Base-by-base conservation (phyloP, 2,888 invertebrate species). In the Nomada fabriciana region DNA sequence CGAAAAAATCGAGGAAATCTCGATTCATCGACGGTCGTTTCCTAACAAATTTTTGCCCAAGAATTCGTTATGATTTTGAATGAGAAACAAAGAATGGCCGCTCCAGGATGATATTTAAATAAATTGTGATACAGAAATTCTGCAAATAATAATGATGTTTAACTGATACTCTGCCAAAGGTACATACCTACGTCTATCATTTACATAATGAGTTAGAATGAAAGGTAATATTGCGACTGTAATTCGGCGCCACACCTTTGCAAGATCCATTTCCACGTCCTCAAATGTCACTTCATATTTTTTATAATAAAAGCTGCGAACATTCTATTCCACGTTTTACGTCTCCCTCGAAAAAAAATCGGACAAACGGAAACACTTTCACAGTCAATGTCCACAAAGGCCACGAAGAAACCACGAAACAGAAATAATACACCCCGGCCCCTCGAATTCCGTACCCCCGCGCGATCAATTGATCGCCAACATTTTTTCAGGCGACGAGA, bases 401-500 rank as follows among this genome's bases (percentile, higher is more conserved):
- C 7, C 53, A 0, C 0, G 25, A 20, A 52, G 25, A 25, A 9
- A 25, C 20, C 15, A 11, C 11, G 11, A 47, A 18, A 63, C 20
- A 18, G 53, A 13, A 23, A 61, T 47, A 10, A 70, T 36, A 10
- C 20, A 18, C 1, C 47, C 18, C 1, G 13, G 2, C 55, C 29
- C 20, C 23, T n/a, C 15, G 15, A 70, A 71, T 57, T 55, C 52
- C n/a, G 60, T 5, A 25, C 11, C 15, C 15, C 7, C n/a, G 29
- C 15, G 11, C 47, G 15, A 63, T 63, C 76, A 57, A 64, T 59
- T 23, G 52, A 25, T n/a, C 29, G 43, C 20, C 63, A 25, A 42
- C n/a, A 15, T 65, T 70, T 55, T n/a, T 20, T 65, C 65, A 77
- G 71, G 65, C 61, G 78, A 67, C 69, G 63, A 57, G 52, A 57